Evolutionary conservation across 2,113 vertebrate genomes (phyloP).

Genomic region (Astatotilapia flaviijosephi): DNA sequence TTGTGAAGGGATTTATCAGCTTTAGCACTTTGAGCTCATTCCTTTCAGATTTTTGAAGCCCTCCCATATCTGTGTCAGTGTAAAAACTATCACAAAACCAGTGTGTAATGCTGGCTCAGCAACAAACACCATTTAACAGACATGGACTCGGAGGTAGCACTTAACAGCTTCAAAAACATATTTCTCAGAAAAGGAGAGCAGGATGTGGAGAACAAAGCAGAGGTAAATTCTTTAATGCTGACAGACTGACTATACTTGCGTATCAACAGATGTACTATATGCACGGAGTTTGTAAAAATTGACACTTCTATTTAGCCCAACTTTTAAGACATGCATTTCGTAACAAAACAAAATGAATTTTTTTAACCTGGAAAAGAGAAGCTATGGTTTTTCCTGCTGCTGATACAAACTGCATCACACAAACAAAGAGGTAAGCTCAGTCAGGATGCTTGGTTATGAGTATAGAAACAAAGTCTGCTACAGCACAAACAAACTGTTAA

Average conservation of each 20-base stretch:
- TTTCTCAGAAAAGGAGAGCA: not conserved
- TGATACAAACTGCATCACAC: not conserved
- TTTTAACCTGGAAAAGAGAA: not conserved
- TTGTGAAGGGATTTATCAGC: not conserved
- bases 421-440: not conserved
- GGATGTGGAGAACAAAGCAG: not conserved
- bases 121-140: not conserved
- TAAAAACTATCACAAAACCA: not conserved
- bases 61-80: not conserved
- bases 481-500: not conserved
- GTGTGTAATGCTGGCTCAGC: not conserved
- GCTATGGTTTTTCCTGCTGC: not conserved
- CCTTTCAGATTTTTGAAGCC: not conserved
- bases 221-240: not conserved
- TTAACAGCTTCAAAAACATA: not conserved
- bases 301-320: not conserved
- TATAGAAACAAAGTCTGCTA: not conserved
- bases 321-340: fast-evolving
- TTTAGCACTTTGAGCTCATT: not conserved
- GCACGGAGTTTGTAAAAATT: not conserved
- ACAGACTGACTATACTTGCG: not conserved
- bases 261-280: not conserved
- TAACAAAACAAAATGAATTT: not conserved
- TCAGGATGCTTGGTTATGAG: not conserved
- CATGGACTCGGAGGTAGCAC: not conserved